These are phyloP conservation scores for Pectinophora gossypiella DNA, from an alignment of 1,140 invertebrate genomes.

Conservation along the genomic window DNA sequence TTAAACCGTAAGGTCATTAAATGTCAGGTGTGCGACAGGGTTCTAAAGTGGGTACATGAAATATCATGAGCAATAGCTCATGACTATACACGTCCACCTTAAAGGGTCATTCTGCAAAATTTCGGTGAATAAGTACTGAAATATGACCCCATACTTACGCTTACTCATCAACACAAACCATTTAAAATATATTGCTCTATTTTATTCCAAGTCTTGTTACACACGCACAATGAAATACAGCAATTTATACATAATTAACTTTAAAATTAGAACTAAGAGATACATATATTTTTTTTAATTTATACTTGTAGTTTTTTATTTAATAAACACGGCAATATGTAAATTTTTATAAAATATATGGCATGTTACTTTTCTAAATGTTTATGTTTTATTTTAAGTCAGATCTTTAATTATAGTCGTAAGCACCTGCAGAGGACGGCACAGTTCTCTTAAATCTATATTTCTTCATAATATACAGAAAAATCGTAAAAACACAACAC, in stretches of 20 bases:
- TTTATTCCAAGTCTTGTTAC: constrained; percentile 28
- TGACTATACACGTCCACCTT: too few species aligned
- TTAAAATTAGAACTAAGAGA: constrained; percentile 5
- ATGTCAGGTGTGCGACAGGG: too few species aligned
- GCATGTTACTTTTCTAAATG: constrained; percentile 68
- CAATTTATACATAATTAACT: constrained; percentile 31
- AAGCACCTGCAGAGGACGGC: constrained; percentile 25
- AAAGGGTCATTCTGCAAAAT: too few species aligned
- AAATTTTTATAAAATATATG: constrained; percentile 68
- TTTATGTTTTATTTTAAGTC: background rate
- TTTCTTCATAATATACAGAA: background rate
- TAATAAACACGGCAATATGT: constrained; percentile 56
- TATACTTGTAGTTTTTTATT: constrained; percentile 39
- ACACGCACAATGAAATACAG: constrained; percentile 41
- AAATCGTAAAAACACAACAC: background rate
- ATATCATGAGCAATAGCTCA: too few species aligned
- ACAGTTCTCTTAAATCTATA: constrained; percentile 14
- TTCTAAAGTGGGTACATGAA: too few species aligned
- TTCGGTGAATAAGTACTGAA: too few species aligned
- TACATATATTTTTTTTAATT: constrained; percentile 5
- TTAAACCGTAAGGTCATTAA: too few species aligned
- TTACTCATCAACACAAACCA: constrained; percentile 15
- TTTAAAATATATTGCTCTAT: constrained; percentile 39
- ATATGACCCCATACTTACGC: too few species aligned
- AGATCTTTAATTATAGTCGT: background rate